phyloP scores from a whole-genome alignment of 2,888 invertebrate species.

The Luffia ferchaultella region DNA sequence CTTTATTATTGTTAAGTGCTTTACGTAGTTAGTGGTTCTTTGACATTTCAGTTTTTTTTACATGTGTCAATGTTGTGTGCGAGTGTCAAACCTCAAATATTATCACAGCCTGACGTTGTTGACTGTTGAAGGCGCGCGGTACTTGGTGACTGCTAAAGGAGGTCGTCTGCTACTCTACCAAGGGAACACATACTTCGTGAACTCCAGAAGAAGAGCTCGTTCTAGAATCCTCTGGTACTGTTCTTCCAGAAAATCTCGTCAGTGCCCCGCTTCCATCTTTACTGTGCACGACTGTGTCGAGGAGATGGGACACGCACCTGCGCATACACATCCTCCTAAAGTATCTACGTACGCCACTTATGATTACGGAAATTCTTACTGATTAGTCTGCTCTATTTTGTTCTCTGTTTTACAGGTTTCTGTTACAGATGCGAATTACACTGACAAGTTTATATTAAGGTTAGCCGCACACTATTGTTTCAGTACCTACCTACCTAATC shows the following conservation, averaged over 20 bases:
- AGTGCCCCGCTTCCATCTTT: conserved; percentile 7
- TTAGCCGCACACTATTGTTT: too few species aligned
- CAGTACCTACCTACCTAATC: too few species aligned
- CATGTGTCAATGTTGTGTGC: too few species aligned
- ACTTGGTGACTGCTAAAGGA: conserved; percentile 33
- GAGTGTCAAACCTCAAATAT: too few species aligned
- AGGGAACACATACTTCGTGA: conserved; percentile 41
- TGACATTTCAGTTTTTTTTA: too few species aligned
- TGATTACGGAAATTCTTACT: neutral
- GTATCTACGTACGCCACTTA: conserved; percentile 12
- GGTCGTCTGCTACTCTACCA: conserved; percentile 35
- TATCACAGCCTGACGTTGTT: too few species aligned
- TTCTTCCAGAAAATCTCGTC: conserved; percentile 36
- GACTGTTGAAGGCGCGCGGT: conserved; percentile 29
- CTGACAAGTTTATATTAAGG: too few species aligned
- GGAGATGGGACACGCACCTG: conserved; percentile 27
- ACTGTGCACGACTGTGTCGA: neutral
- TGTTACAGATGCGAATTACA: too few species aligned
- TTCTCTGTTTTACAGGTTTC: too few species aligned
- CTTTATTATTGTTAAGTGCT: too few species aligned
- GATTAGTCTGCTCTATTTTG: too few species aligned
- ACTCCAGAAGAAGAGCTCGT: conserved; percentile 30
- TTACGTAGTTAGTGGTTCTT: too few species aligned
- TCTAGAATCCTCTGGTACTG: conserved; percentile 39
- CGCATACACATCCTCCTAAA: conserved; percentile 40